phyloP scores from a whole-genome alignment of 2,113 vertebrate species.

The Rhabdomys dilectus region DNA sequence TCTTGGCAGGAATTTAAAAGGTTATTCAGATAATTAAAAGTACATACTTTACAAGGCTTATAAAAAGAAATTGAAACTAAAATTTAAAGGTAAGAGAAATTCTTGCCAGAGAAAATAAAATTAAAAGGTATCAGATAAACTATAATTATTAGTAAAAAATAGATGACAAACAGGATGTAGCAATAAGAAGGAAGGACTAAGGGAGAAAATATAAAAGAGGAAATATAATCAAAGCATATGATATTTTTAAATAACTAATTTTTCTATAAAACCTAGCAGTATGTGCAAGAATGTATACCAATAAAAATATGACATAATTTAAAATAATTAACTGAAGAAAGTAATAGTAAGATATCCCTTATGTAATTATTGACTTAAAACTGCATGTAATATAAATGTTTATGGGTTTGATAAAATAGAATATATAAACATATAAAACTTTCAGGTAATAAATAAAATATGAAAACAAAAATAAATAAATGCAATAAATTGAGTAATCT shows the following conservation, averaged over 20 bases:
- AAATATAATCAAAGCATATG: background rate
- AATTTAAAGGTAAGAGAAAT: slow-evolving; percentile 41
- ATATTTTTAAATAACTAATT: background rate
- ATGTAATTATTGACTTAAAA: background rate
- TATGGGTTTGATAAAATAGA: too few relatives aligned
- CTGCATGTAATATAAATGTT: background rate
- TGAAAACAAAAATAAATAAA: too few relatives aligned
- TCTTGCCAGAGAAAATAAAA: background rate
- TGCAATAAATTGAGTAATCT: too few relatives aligned
- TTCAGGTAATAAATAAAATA: too few relatives aligned
- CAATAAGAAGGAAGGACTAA: background rate
- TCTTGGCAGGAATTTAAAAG: slow-evolving; percentile 25
- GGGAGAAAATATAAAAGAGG: too few relatives aligned
- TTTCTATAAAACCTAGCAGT: background rate
- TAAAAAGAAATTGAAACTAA: background rate
- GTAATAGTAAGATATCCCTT: background rate
- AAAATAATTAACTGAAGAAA: slow-evolving; percentile 8
- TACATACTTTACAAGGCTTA: background rate
- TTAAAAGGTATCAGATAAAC: background rate
- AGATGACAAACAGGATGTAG: background rate
- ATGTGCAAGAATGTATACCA: background rate
- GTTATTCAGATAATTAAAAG: background rate
- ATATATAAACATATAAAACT: too few relatives aligned
- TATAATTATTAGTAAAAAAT: background rate
- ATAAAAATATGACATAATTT: background rate